Percentiles rank a stretch among this genome's conserved stretches.
These are phyloP conservation scores for Drosophila silvestris DNA, from an alignment of 2,888 invertebrate genomes.

Conservation along the genomic window DNA sequence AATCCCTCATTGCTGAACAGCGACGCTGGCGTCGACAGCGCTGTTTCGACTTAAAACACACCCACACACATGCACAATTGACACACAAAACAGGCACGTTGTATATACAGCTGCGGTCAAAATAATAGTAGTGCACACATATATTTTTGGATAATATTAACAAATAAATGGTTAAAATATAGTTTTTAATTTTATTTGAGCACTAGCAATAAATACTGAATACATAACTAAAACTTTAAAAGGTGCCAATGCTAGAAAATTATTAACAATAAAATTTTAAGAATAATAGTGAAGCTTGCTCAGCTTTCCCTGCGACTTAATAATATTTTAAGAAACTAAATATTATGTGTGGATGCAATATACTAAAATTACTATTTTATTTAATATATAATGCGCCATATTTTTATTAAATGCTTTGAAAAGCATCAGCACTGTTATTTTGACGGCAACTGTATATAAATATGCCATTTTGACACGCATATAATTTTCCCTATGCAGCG, in stretches of 20 bases:
- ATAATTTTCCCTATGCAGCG: background rate
- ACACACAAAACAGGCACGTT: conserved; percentile 46
- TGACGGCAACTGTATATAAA: background rate
- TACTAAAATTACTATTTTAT: background rate
- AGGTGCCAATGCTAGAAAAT: background rate
- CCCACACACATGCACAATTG: conserved; percentile 42
- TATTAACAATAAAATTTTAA: background rate
- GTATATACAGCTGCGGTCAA: background rate
- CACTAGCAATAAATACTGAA: no score
- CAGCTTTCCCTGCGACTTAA: background rate
- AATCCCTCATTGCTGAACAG: conserved; percentile 53
- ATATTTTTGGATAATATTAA: background rate
- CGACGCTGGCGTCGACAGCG: conserved; percentile 24
- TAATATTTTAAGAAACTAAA: background rate
- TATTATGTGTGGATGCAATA: background rate
- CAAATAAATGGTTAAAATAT: no score
- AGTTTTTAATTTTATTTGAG: background rate
- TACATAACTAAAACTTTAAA: background rate
- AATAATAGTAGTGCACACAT: background rate
- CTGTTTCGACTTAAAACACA: conserved; percentile 37
- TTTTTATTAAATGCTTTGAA: background rate
- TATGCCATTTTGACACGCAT: background rate
- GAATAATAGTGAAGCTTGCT: background rate
- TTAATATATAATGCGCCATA: background rate
- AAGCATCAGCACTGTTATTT: background rate